Percentiles rank a stretch among this genome's conserved stretches.
Evolutionary conservation across 2,797 vertebrate genomes (phyloP).

Genomic region (Chiloscyllium punctatum): DNA sequence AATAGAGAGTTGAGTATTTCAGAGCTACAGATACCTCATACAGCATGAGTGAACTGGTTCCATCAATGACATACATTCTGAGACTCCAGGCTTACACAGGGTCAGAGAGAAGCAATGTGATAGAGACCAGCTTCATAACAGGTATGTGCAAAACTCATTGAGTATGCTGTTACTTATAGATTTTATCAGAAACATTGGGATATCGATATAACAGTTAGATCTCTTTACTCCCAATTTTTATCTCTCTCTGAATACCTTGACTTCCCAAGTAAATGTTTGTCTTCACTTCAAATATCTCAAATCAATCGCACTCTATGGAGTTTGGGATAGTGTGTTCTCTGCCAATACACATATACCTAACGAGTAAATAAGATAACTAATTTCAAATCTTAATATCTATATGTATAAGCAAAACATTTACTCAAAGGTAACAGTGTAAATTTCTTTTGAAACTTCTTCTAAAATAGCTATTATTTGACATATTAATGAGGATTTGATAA

Average conservation of each 20-base stretch:
- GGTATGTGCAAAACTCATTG: constrained; percentile 56
- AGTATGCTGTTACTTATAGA: not conserved
- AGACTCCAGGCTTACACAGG: constrained; percentile 76
- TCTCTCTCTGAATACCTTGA: not conserved
- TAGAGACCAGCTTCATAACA: constrained; percentile 76
- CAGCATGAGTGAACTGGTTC: constrained; percentile 73
- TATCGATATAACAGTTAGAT: not conserved
- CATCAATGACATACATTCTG: constrained; percentile 76
- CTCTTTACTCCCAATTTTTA: not conserved
- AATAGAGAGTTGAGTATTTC: constrained; percentile 74
- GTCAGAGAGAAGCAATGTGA: constrained; percentile 71
- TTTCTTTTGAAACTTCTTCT: not conserved
- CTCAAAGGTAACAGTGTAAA: too few species aligned
- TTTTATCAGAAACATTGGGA: not conserved
- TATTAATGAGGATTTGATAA: not conserved
- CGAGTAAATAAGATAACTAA: not conserved
- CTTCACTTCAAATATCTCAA: not conserved
- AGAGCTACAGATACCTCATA: constrained; percentile 77
- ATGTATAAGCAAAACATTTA: not conserved
- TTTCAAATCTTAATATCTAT: not conserved
- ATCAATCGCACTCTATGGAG: not conserved
- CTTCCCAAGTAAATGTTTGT: not conserved
- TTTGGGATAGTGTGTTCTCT: not conserved
- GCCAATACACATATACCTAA: not conserved
- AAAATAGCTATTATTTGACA: not conserved